Base-by-base conservation (phyloP, 2,113 vertebrate species). In the Hiodon tergisus region DNA sequence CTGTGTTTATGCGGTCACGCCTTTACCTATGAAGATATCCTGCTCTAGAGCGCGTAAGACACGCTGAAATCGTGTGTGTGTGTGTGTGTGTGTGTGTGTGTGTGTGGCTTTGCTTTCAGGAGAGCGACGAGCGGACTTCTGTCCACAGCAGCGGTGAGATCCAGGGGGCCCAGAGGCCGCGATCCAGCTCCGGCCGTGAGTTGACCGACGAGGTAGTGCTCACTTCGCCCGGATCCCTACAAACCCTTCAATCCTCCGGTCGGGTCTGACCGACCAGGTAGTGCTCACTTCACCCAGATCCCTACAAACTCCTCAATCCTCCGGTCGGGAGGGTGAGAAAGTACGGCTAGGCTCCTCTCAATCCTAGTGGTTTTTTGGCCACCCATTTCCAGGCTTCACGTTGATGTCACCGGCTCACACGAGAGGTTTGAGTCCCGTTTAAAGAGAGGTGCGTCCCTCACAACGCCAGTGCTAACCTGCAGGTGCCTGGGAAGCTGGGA, bases 161-260 rank as follows among this genome's bases (percentile, higher is more conserved):
- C n/a, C 82, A 92, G 54, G 94, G 95, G 74, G 92, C 96, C 55
- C 96, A 96, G 76, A 94, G 97, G 81, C 97, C 97, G 17, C 92
- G 97, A 31, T 98, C 97, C 75, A 94, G 96, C 86, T 99, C 97
- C 14, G 97, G 97, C 57, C 90, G 97, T 90, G 97, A 99, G 76
- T 94, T 98, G 77, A 99, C 97, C 2, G 97, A 99, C 85, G 97
- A 99, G 91, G 97, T 98, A 91, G 71, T 72, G 67, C 31, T 31
- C 31, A 31, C 31, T 31, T 31, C 31, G 31, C 31, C 31, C 31
- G 31, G 31, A 31, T 31, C 31, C 31, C 31, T 17, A 4, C 47
- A 46, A 31, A 31, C 31, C 31, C 31, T 2, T 31, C 31, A 31
- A 6, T 3, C 4, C 63, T 66, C 8, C 4, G 63, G 2, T 66